Evolutionary conservation across 2,797 vertebrate genomes (phyloP).

Genomic region (Dallia pectoralis): DNA sequence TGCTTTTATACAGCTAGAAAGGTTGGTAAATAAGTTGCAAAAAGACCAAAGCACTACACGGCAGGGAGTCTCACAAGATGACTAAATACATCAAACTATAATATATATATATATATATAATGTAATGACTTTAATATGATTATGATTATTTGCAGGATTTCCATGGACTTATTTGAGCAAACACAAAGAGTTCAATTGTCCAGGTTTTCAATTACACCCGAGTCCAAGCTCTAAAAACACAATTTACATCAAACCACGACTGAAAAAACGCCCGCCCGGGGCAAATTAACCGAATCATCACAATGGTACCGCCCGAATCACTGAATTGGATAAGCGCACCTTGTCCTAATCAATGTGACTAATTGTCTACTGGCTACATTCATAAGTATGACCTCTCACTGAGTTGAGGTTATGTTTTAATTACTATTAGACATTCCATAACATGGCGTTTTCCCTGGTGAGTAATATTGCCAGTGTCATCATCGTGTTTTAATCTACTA

Average conservation of each 20-base stretch:
- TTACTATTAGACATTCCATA: constrained; percentile 43
- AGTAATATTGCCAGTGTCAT: constrained; percentile 48
- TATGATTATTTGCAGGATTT: neutral
- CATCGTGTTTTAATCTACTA: neutral
- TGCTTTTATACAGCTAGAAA: no score
- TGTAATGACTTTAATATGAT: no score
- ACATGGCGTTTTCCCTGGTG: constrained; percentile 82
- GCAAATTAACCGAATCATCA: neutral
- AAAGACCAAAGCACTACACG: no score
- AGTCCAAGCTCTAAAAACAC: neutral
- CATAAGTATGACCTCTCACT: constrained; percentile 50
- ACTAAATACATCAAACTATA: no score
- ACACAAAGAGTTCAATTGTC: neutral
- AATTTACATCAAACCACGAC: no score
- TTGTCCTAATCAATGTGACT: constrained; percentile 55
- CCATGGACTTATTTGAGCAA: neutral
- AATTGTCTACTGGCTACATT: constrained; percentile 30
- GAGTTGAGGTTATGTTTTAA: constrained; percentile 35
- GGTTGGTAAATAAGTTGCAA: no score
- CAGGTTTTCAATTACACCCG: neutral
- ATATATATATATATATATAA: no score
- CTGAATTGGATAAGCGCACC: constrained; percentile 49
- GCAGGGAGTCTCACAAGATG: no score
- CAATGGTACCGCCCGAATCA: constrained; percentile 3
- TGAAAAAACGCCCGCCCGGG: neutral